Base-by-base conservation (phyloP, 2,888 invertebrate species). In the Drosophila emarginata region DNA sequence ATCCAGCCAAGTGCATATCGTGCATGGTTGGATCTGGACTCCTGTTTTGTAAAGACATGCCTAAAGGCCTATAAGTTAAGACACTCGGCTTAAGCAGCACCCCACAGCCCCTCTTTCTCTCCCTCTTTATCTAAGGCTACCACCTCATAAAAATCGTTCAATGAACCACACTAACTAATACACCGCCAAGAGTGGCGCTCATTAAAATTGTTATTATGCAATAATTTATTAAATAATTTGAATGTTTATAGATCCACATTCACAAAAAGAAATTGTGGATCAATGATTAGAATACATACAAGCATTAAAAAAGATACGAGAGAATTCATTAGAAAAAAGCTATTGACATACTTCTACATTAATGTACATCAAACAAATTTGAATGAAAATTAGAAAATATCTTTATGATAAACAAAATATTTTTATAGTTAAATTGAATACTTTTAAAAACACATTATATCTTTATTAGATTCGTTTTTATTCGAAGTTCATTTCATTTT, bases 241-340 rank as follows among this genome's bases (percentile, higher is more conserved):
- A 45, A 45, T 45, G 18, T 45, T 45, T 45, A 21, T 45, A 45
- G 45, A 45, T 45, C 45, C 45, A 45, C 45, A 45, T 45, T 45
- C 45, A 64, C 9, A 4, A 11, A 45, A 21, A 45, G 45, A 45
- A 45, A 21, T 45, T 14, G 18, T 21, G 11, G 37, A n/a, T 12
- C 18, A 45, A 11, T 21, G 45, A 21, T 45, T 2, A 21, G 21
- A 21, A 14, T 11, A 45, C 0, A 45, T 14, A n/a, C 37, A 40
- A n/a, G n/a, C n/a, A n/a, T n/a, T 45, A 18, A 28, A 28, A 28
- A 28, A 3, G 28, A 28, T 28, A 4, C 4, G 26, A 32, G 32
- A 32, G 9, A 32, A 32, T 32, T 45, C 45, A 12, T 21, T 1
- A 21, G 4, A 18, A 21, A 45, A 45, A 45, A 18, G 45, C 14